Percentiles rank a stretch among this genome's conserved stretches.
Conservation (phyloP, 2,888 invertebrate species). For the Lumbricus terrestris region DNA sequence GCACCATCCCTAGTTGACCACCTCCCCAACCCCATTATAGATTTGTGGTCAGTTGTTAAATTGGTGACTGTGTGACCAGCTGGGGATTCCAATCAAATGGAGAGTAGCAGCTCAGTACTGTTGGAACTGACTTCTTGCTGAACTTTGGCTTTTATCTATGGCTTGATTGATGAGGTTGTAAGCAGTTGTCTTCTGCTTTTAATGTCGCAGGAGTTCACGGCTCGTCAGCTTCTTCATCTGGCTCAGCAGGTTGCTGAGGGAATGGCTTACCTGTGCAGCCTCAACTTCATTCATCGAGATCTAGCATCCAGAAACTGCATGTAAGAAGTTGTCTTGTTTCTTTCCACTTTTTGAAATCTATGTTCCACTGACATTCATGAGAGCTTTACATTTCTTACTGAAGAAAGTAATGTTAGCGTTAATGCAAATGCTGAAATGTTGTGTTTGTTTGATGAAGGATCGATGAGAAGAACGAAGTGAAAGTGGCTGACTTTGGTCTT, state of each 20-base stretch:
- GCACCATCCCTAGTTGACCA: too few species aligned
- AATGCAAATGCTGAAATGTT: not conserved
- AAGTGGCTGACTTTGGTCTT: constrained; percentile 65
- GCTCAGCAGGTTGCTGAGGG: constrained; percentile 62
- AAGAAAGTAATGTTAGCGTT: too few species aligned
- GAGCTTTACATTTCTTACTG: too few species aligned
- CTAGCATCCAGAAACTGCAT: constrained; percentile 65
- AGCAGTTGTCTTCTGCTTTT: not conserved
- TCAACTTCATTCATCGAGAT: constrained; percentile 64
- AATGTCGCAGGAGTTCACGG: constrained; percentile 58
- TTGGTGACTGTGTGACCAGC: too few species aligned
- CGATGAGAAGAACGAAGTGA: constrained; percentile 60
- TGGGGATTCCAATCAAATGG: too few species aligned
- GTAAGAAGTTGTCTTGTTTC: constrained; percentile 56
- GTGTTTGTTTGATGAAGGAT: constrained; percentile 52
- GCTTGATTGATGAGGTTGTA: not conserved
- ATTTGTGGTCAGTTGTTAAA: too few species aligned
- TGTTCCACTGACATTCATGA: too few species aligned
- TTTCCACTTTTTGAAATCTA: not conserved
- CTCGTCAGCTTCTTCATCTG: constrained; percentile 61
- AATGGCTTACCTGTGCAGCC: constrained; percentile 62
- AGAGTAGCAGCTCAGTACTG: not conserved
- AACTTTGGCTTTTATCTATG: not conserved
- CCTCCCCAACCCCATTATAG: too few species aligned
- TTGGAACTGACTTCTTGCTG: not conserved